Evolutionary conservation across 2,888 invertebrate species (phyloP).

Genomic region (Desoria tigrina): DNA sequence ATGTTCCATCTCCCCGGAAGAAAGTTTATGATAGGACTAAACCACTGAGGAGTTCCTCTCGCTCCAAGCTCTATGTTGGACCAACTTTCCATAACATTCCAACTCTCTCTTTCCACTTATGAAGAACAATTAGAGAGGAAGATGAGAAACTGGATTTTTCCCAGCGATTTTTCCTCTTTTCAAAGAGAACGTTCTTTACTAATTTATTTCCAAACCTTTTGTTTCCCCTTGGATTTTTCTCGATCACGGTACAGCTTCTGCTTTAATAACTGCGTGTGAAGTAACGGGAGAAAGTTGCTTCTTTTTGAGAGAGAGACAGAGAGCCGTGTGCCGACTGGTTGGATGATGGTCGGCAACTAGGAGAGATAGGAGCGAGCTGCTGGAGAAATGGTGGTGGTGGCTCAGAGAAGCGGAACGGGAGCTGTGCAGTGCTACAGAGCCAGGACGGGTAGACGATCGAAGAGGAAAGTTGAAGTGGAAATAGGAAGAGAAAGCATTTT

Average conservation of each 20-base stretch:
- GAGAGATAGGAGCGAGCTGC: background rate
- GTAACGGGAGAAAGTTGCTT: background rate
- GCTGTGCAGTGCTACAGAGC: conserved; percentile 4
- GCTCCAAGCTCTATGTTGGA: no score
- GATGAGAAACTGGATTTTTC: no score
- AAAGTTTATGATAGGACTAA: no score
- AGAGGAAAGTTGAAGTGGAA: conserved; percentile 23
- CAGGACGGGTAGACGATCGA: conserved; percentile 16
- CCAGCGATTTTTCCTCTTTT: no score
- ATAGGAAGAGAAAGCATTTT: conserved; percentile 1
- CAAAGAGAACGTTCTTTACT: background rate
- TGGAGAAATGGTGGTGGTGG: background rate
- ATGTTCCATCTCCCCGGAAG: no score
- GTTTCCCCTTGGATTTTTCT: no score
- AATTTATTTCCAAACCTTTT: background rate
- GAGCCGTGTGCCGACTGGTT: conserved; percentile 33
- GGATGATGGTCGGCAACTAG: conserved; percentile 44
- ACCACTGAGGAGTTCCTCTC: no score
- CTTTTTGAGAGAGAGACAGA: background rate
- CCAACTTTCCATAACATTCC: no score
- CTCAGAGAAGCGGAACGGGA: background rate
- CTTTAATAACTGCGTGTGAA: no score
- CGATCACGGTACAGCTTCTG: no score
- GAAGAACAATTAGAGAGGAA: no score
- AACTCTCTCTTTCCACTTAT: no score